Evolutionary conservation across 2,888 invertebrate genomes (phyloP).

Genomic region (Euproctis similis): DNA sequence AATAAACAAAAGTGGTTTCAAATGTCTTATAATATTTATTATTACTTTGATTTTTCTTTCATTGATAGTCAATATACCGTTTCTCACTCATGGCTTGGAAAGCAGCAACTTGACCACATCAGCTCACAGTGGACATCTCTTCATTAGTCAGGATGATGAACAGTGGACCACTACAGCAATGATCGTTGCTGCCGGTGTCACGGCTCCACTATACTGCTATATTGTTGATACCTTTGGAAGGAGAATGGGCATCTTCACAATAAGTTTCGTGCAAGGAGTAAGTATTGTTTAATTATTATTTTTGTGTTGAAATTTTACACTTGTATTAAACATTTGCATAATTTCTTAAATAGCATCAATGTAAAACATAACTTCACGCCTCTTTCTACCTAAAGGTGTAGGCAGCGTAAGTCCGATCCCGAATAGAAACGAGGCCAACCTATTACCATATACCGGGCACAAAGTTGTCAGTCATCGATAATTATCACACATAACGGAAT

Average conservation of each 20-base stretch:
- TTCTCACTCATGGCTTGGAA: conserved; percentile 57
- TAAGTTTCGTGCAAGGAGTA: conserved; percentile 56
- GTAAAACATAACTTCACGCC: too few relatives aligned
- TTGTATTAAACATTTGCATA: too few relatives aligned
- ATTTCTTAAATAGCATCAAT: too few relatives aligned
- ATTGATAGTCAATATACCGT: conserved; percentile 49
- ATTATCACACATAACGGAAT: too few relatives aligned
- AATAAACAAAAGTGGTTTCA: too few relatives aligned
- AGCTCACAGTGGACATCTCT: conserved; percentile 42
- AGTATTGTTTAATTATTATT: conserved; percentile 21
- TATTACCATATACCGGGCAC: too few relatives aligned
- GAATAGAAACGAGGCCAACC: too few relatives aligned
- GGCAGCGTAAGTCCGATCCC: too few relatives aligned
- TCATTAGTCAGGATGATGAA: conserved; percentile 29
- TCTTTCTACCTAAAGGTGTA: too few relatives aligned
- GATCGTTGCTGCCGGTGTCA: conserved; percentile 33
- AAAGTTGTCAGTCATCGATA: too few relatives aligned
- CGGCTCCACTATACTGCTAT: conserved; percentile 38
- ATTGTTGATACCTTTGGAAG: conserved; percentile 42
- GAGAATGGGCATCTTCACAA: conserved; percentile 39
- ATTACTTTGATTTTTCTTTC: not conserved
- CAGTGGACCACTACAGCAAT: conserved; percentile 48
- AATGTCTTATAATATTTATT: too few relatives aligned
- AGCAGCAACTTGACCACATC: conserved; percentile 41
- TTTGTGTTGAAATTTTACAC: too few relatives aligned